Evolutionary conservation across 2,113 vertebrate genomes (phyloP).

Genomic region (Physeter macrocephalus): DNA sequence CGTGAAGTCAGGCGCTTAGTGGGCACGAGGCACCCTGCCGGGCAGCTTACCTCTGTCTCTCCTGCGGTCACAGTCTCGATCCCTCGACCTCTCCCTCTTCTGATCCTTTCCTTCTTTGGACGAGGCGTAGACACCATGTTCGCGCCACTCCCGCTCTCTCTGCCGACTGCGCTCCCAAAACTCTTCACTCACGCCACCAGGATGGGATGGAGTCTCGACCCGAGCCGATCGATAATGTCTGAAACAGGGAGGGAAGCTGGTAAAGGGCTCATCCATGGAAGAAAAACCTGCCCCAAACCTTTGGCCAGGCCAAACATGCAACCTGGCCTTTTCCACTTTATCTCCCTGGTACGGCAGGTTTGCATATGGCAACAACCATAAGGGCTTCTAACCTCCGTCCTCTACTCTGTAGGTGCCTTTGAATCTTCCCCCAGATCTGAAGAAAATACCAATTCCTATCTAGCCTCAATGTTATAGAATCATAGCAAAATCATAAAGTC

Average conservation of each 20-base stretch:
- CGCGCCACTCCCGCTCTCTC: conserved; percentile 91
- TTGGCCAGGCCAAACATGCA: neutral
- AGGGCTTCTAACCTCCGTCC: neutral
- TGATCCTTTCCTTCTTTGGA: conserved; percentile 93
- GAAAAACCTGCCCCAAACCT: neutral
- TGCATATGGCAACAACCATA: neutral
- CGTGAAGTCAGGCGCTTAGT: neutral
- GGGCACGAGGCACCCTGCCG: rapidly evolving
- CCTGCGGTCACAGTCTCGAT: conserved; percentile 80
- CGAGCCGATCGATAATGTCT: conserved; percentile 94
- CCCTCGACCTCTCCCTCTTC: conserved; percentile 83
- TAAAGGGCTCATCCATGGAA: neutral
- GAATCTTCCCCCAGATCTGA: neutral
- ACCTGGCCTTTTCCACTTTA: neutral
- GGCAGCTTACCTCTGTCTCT: conserved; percentile 82
- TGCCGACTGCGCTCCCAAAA: conserved; percentile 92
- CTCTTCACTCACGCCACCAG: conserved; percentile 96
- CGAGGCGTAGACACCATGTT: conserved; percentile 94
- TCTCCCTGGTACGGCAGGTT: neutral
- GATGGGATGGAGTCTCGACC: conserved; percentile 94
- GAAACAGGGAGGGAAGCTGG: neutral
- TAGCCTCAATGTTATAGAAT: neutral
- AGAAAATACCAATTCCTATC: neutral
- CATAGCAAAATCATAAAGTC: neutral
- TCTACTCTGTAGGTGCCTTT: neutral